Conservation (phyloP, 23 tunicate species). For the Corella eumyota region DNA sequence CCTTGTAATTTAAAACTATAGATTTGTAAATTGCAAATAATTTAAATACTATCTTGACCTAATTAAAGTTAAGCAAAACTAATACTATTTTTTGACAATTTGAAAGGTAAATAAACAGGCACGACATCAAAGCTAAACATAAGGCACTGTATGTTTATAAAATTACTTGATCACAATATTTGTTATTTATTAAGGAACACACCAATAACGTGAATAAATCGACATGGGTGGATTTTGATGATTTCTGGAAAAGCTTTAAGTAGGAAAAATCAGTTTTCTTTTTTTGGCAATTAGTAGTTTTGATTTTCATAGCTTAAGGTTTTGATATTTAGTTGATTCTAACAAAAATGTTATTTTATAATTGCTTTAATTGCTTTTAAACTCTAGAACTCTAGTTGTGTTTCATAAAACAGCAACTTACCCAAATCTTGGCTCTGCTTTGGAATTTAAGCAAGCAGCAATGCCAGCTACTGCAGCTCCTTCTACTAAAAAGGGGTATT, state of each 20-base stretch:
- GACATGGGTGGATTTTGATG: conserved; percentile 78
- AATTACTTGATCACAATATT: no score
- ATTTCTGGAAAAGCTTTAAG: conserved; percentile 70
- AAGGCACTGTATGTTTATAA: no score
- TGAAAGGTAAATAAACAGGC: no score
- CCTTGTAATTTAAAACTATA: no score
- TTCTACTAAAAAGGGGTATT: conserved; percentile 50
- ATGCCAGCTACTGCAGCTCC: conserved; percentile 14
- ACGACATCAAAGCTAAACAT: no score
- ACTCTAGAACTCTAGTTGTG: conserved; percentile 43
- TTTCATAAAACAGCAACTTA: conserved; percentile 87
- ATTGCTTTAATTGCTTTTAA: background rate
- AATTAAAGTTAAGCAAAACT: no score
- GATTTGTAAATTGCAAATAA: no score
- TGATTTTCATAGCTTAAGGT: background rate
- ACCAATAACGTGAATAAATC: conserved; percentile 7
- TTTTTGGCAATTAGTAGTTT: background rate
- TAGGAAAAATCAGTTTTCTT: no score
- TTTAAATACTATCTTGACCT: no score
- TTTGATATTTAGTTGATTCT: background rate
- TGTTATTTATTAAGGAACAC: no score
- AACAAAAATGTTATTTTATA: background rate
- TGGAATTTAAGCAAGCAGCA: conserved; percentile 46
- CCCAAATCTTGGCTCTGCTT: conserved; percentile 15
- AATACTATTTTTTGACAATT: no score